A percentile compares a stretch with the other conserved stretches of the same genome.
Evolutionary conservation across 2,797 vertebrate genomes (phyloP).

Genomic region (Malacoctenus gilli): DNA sequence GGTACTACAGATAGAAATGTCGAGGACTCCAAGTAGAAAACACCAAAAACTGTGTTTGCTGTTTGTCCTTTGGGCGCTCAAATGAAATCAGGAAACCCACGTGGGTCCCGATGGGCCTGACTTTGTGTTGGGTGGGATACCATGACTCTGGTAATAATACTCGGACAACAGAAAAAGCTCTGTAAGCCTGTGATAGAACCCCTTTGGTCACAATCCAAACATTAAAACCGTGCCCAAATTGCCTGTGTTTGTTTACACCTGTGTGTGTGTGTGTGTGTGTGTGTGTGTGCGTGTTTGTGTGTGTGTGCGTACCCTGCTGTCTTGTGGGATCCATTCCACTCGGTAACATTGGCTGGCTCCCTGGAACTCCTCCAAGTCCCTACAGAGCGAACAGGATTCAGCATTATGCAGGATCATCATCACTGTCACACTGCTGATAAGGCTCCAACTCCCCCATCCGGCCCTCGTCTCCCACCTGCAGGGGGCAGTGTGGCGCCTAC

Average conservation of each 20-base stretch:
- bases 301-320: constrained; percentile 88
- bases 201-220: neutral
- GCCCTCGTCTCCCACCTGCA: constrained; percentile 25
- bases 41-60: no score
- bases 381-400: constrained; percentile 64
- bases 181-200: no score
- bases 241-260: no score
- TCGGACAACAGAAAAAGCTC: no score
- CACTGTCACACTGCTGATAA: constrained; percentile 3
- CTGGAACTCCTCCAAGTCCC: constrained; percentile 93
- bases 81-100: no score
- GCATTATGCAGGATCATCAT: constrained; percentile 3
- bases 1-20: no score
- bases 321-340: constrained; percentile 96
- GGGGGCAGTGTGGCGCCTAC: constrained; percentile 68
- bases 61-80: no score
- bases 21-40: no score
- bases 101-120: no score
- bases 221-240: no score
- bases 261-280: neutral
- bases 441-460: neutral
- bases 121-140: no score
- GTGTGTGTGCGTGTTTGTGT: constrained; percentile 1
- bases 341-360: constrained; percentile 92
- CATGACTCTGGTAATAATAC: no score